Conservation (phyloP, 1,140 invertebrate genomes). For the Himalopsyche phryganea region DNA sequence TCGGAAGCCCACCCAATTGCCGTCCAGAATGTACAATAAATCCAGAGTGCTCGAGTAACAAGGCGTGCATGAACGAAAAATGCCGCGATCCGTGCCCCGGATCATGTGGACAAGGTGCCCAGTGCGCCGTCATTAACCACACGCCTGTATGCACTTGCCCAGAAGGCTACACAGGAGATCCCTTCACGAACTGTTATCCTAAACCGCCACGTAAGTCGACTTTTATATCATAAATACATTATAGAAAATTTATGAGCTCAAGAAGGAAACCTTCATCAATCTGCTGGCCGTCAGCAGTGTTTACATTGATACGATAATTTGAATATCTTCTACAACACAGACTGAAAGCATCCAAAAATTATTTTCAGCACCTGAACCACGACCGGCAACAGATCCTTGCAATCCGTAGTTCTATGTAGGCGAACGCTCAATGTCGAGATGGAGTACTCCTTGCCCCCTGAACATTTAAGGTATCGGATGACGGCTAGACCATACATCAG, state of each 20-base stretch:
- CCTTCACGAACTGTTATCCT: slow-evolving; percentile 61
- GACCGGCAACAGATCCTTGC: no score
- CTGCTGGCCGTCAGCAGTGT: not conserved
- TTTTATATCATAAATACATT: not conserved
- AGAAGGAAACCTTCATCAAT: not conserved
- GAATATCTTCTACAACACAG: no score
- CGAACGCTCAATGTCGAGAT: no score
- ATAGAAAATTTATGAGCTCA: not conserved
- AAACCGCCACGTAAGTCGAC: slow-evolving; percentile 51
- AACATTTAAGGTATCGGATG: no score
- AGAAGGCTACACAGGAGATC: slow-evolving; percentile 66
- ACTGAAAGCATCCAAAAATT: no score
- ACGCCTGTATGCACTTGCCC: slow-evolving; percentile 64
- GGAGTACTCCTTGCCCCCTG: no score
- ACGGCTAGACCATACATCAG: no score
- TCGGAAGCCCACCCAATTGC: slow-evolving; percentile 68
- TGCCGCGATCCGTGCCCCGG: slow-evolving; percentile 71
- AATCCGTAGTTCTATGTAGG: no score
- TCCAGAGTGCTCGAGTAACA: slow-evolving; percentile 59
- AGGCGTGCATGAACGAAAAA: slow-evolving; percentile 62
- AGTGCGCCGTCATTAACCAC: slow-evolving; percentile 63
- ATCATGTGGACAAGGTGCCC: slow-evolving; percentile 64
- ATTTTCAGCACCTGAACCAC: slow-evolving; percentile 26
- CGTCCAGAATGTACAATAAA: slow-evolving; percentile 67
- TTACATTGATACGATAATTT: no score